Conservation (phyloP, 2,113 vertebrate species). For the Hirundichthys speculiger region DNA sequence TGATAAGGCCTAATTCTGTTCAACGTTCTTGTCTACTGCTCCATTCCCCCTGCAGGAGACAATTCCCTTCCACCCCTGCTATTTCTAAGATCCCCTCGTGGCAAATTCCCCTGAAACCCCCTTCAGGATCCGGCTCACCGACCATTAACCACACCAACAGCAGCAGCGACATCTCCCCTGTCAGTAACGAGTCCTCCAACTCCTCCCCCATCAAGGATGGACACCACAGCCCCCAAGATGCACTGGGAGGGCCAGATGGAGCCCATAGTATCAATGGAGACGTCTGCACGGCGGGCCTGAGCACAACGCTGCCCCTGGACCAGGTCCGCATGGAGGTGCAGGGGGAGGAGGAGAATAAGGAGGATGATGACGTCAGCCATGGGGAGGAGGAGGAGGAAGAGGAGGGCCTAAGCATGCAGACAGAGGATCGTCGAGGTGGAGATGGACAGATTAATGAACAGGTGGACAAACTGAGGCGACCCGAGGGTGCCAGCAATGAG, state of each 20-base stretch:
- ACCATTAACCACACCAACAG: constrained; percentile 89
- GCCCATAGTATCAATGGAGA: constrained; percentile 79
- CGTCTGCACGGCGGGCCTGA: constrained; percentile 20
- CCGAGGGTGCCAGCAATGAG: constrained; percentile 95
- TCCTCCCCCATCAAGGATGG: constrained; percentile 91
- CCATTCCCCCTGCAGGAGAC: constrained; percentile 85
- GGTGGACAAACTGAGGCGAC: constrained; percentile 93
- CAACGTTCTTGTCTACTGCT: constrained; percentile 18
- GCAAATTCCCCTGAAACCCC: constrained; percentile 93
- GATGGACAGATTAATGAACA: constrained; percentile 98
- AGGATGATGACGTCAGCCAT: constrained; percentile 80
- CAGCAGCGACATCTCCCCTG: constrained; percentile 97
- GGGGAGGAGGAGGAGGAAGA: constrained; percentile 85
- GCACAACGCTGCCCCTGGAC: constrained; percentile 75
- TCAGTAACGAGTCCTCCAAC: constrained; percentile 90
- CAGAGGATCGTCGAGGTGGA: constrained; percentile 91
- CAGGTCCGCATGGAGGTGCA: constrained; percentile 97
- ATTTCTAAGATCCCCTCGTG: constrained; percentile 94
- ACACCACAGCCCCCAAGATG: constrained; percentile 85
- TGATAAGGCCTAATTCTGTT: constrained; percentile 15
- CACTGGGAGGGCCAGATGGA: constrained; percentile 65
- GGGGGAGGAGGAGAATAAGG: constrained; percentile 89
- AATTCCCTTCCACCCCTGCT: constrained; percentile 93
- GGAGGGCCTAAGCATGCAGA: constrained; percentile 86
- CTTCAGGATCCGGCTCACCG: constrained; percentile 77